phyloP scores from a whole-genome alignment of 2,797 vertebrate species.

The Lagorchestes hirsutus region DNA sequence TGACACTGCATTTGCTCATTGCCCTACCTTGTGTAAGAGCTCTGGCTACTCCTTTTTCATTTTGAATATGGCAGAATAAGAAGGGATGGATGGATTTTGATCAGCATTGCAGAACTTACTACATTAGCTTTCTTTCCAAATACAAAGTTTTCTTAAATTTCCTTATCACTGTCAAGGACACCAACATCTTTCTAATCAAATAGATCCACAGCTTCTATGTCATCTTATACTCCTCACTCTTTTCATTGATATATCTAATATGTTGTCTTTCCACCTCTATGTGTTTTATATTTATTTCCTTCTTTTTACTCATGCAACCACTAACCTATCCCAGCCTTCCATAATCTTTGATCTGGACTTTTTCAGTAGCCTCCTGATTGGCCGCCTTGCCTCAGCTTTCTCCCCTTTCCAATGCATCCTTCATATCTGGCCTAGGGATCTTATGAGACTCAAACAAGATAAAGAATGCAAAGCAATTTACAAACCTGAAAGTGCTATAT shows the following conservation, averaged over 20 bases:
- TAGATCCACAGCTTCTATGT: not conserved
- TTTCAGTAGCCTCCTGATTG: not conserved
- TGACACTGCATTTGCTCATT: not conserved
- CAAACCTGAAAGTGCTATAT: not conserved
- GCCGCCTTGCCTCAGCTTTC: not conserved
- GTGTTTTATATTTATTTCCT: not conserved
- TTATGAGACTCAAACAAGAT: not conserved
- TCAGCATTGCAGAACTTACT: not conserved
- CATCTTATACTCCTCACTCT: not conserved
- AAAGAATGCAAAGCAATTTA: not conserved
- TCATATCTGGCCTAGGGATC: not conserved
- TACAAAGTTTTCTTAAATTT: not conserved
- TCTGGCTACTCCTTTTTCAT: not conserved
- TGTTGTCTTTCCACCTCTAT: not conserved
- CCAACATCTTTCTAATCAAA: not conserved
- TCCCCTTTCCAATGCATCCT: not conserved
- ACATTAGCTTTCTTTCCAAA: not conserved
- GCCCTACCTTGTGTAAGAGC: not conserved
- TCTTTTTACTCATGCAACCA: not conserved
- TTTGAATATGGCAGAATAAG: not conserved
- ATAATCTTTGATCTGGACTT: not conserved
- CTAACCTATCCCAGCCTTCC: not conserved
- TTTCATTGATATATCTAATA: not conserved
- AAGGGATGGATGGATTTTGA: not conserved
- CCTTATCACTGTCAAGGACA: not conserved